Evolutionary conservation across 1,140 invertebrate genomes (phyloP).

Genomic region (Sesamia nonagrioides): DNA sequence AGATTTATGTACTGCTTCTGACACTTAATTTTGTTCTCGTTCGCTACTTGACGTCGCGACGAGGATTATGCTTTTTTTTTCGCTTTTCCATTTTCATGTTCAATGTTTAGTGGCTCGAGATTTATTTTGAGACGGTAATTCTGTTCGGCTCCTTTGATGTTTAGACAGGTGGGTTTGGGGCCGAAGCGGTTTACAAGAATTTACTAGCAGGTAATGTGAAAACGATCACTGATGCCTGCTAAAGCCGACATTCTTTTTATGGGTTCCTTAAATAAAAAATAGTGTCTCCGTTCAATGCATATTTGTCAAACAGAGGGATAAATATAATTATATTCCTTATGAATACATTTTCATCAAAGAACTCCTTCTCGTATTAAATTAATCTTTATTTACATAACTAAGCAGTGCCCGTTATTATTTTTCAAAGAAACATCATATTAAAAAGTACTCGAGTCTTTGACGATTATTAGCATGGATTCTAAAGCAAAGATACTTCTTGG

Average conservation of each 20-base stretch:
- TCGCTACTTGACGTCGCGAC: conserved; percentile 57
- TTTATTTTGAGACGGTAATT: conserved; percentile 31
- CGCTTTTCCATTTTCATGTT: conserved; percentile 47
- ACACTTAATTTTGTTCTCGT: conserved; percentile 67
- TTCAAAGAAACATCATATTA: not conserved
- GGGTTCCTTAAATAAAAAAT: not conserved
- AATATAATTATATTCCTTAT: not conserved
- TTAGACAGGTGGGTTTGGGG: not conserved
- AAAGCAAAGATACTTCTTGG: not conserved
- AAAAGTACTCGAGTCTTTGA: conserved; percentile 14
- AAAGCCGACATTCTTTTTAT: not conserved
- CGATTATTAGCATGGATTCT: conserved; percentile 4
- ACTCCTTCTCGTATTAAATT: conserved; percentile 3
- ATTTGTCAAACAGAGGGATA: not conserved
- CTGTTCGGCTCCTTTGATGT: conserved; percentile 27
- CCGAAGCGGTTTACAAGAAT: not conserved
- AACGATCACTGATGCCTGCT: no score
- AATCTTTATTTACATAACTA: conserved; percentile 1
- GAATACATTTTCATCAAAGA: conserved; percentile 1
- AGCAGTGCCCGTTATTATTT: not conserved
- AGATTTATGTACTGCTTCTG: conserved; percentile 67
- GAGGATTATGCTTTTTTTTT: conserved; percentile 46
- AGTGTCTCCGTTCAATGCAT: not conserved
- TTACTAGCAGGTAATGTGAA: no score
- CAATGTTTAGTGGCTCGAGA: conserved; percentile 34